phyloP scores from a whole-genome alignment of 2,888 invertebrate species.

The Scaptomyza flava region DNA sequence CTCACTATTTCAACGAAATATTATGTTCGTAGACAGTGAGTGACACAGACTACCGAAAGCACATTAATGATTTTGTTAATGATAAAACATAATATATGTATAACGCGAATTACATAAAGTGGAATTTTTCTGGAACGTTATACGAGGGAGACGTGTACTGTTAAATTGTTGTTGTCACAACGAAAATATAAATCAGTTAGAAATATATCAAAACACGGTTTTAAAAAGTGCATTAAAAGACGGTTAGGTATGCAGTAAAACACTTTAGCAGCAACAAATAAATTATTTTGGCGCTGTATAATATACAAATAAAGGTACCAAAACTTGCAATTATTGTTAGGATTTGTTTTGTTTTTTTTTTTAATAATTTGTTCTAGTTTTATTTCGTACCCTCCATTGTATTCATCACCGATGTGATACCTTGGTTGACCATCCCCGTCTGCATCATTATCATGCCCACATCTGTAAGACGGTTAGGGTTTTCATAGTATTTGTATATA shows the following conservation, averaged over 20 bases:
- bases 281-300: constrained; percentile 62
- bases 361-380: constrained; percentile 17
- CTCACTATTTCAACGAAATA: too few species aligned
- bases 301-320: constrained; percentile 41
- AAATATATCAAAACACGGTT: not conserved
- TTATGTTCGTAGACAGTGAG: too few species aligned
- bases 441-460: constrained; percentile 99
- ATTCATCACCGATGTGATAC: constrained; percentile 89
- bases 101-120: too few species aligned
- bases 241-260: constrained; percentile 46
- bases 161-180: too few species aligned
- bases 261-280: constrained; percentile 79
- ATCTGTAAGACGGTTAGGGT: constrained; percentile 88
- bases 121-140: too few species aligned
- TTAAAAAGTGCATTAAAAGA: constrained; percentile 29
- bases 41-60: too few species aligned
- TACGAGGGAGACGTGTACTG: too few species aligned
- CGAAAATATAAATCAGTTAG: too few species aligned
- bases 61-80: too few species aligned
- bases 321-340: constrained; percentile 35
- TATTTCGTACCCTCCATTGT: constrained; percentile 91
- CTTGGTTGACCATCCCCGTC: constrained; percentile 97
- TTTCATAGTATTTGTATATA: constrained; percentile 49
- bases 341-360: constrained; percentile 23
- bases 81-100: too few species aligned